These are phyloP conservation scores for Megatriorchis doriae DNA, from an alignment of 2,113 vertebrate genomes.

Conservation along the genomic window DNA sequence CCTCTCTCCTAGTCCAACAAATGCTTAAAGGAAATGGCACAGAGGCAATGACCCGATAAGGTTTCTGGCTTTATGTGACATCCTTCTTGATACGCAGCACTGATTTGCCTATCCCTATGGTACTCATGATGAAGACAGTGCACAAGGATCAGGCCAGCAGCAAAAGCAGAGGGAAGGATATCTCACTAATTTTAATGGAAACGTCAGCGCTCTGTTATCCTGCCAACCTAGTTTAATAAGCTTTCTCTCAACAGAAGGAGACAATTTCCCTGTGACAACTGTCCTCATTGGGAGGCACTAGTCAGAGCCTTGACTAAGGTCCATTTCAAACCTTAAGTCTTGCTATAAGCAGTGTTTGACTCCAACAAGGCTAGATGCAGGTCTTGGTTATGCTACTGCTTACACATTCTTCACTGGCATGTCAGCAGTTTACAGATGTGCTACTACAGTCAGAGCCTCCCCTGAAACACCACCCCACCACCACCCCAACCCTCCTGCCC, in stretches of 20 bases:
- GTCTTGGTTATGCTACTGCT: rapidly evolving
- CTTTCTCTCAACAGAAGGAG: not conserved
- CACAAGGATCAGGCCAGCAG: not conserved
- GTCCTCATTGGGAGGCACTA: not conserved
- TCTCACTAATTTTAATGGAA: not conserved
- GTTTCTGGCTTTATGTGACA: not conserved
- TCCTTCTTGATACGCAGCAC: not conserved
- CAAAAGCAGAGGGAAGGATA: not conserved
- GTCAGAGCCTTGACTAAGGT: not conserved
- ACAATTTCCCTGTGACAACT: not conserved
- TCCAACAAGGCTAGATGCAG: not conserved
- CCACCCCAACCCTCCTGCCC: too few species aligned
- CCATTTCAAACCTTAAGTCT: not conserved
- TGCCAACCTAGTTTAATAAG: not conserved
- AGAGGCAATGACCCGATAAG: not conserved
- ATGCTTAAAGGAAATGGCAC: not conserved
- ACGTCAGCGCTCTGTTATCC: not conserved
- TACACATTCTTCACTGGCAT: not conserved
- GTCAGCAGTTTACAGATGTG: not conserved
- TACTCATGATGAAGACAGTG: not conserved
- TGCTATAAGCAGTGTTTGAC: not conserved
- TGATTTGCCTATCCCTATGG: not conserved
- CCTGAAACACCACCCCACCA: not conserved
- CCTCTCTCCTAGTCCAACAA: not conserved
- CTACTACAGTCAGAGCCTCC: not conserved